Percentiles rank a stretch among this genome's conserved stretches.
Evolutionary conservation across 1,140 invertebrate genomes (phyloP).

Genomic region (Heliothis subflexa): DNA sequence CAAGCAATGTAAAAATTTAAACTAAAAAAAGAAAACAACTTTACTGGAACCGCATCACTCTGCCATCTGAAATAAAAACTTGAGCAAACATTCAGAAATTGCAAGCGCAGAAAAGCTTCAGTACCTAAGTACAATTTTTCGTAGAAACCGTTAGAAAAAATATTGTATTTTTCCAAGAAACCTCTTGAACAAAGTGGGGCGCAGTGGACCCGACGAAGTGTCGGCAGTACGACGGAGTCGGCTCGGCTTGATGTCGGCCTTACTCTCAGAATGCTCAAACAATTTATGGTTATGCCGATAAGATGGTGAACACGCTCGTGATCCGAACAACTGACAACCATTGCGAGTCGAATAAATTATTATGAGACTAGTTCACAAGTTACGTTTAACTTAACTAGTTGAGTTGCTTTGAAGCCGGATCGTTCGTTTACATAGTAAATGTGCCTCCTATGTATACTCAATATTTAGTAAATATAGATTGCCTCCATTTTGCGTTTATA

Average conservation of each 20-base stretch:
- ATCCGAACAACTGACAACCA: constrained; percentile 50
- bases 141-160: constrained; percentile 26
- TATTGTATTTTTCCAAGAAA: constrained; percentile 34
- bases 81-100: not conserved
- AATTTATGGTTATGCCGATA: constrained; percentile 74
- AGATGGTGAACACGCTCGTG: constrained; percentile 50
- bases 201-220: constrained; percentile 5
- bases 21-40: too few relatives aligned
- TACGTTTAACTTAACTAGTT: too few relatives aligned
- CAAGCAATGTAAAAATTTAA: too few relatives aligned
- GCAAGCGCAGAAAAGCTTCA: not conserved
- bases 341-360: constrained; percentile 54
- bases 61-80: not conserved
- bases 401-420: too few relatives aligned
- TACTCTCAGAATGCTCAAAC: constrained; percentile 60
- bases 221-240: constrained; percentile 34
- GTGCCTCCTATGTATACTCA: too few relatives aligned
- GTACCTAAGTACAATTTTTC: constrained; percentile 37
- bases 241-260: not conserved
- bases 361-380: too few relatives aligned
- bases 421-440: too few relatives aligned
- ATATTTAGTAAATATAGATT: too few relatives aligned
- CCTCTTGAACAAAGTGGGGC: constrained; percentile 48
- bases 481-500: too few relatives aligned
- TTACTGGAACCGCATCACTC: too few relatives aligned